phyloP scores from a whole-genome alignment of 2,113 vertebrate species.

The Melanocharis versteri region DNA sequence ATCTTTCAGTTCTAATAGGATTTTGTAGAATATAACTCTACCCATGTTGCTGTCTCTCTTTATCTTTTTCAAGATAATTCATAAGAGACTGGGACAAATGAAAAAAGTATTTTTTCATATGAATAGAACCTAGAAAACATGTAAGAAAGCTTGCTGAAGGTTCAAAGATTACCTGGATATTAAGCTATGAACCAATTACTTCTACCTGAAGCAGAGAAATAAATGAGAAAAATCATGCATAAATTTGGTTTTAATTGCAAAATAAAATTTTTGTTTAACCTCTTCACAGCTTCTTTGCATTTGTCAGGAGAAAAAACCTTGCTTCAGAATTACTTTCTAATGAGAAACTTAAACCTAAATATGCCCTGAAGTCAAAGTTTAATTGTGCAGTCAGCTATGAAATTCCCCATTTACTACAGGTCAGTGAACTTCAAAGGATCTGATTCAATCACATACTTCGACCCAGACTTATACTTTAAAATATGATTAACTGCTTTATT shows the following conservation, averaged over 20 bases:
- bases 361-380: not conserved
- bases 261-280: not conserved
- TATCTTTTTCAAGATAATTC: not conserved
- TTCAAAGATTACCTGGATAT: not conserved
- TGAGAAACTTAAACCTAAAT: conserved; percentile 22
- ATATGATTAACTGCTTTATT: conserved; percentile 8
- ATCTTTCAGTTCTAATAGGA: not conserved
- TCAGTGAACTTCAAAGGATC: not conserved
- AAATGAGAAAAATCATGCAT: not conserved
- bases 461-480: not conserved
- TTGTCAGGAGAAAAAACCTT: not conserved
- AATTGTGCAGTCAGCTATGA: conserved; percentile 1
- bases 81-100: not conserved
- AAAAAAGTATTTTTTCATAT: not conserved
- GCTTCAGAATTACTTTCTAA: conserved; percentile 2
- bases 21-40: not conserved
- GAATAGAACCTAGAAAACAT: not conserved
- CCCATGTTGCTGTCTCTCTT: not conserved
- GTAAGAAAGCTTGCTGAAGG: not conserved
- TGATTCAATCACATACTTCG: not conserved
- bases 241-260: not conserved
- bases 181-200: not conserved
- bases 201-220: not conserved
- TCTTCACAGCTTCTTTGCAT: not conserved
- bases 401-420: conserved; percentile 8